Base-by-base conservation (phyloP, 2,888 invertebrate genomes). In the Dasysyrphus tricinctus region DNA sequence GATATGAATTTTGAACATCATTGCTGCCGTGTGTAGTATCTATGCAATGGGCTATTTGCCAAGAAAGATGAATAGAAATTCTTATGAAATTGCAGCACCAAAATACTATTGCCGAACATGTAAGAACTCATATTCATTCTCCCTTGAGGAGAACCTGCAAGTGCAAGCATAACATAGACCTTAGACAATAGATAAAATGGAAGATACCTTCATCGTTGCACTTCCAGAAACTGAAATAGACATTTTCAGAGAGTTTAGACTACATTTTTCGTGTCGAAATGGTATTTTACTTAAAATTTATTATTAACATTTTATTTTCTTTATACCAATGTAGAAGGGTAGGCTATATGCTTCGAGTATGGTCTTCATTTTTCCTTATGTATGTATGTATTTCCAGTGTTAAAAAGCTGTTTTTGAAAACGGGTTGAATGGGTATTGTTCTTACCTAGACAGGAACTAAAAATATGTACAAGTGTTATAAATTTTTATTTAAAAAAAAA, bases 31-130 rank as follows among this genome's bases (percentile, higher is more conserved):
- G 7, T 1, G n/a, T 32, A 5, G n/a, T 47, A 29, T 32, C 63
- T 29, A 32, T n/a, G 11, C 24, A 42, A 29, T 63, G 63, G 63
- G 63, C 32, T 32, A 32, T 63, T 63, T 63, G 63, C 63, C 63
- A 63, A 63, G 2, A 59, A 32, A 63, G 44, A 63, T 63, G 44
- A 63, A 63, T 63, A 32, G 63, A 63, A 63, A 47, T 63, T 63
- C 63, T 63, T 63, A 63, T 63, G 32, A 63, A 63, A 63, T 44
- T 63, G 63, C 44, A 44, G 44, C 11, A 63, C 5, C 63, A n/a
- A 12, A 63, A 42, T 63, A n/a, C 29, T 42, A 61, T 44, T 32
- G 63, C 63, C 42, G 3, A 9, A 16, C 9, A 63, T 44, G 44
- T 29, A 5, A 63, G 44, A 63, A 59, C 59, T 24, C 39, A 59